These are phyloP conservation scores for Hydrolagus colliei DNA, from an alignment of 2,797 vertebrate species.

Conservation along the genomic window DNA sequence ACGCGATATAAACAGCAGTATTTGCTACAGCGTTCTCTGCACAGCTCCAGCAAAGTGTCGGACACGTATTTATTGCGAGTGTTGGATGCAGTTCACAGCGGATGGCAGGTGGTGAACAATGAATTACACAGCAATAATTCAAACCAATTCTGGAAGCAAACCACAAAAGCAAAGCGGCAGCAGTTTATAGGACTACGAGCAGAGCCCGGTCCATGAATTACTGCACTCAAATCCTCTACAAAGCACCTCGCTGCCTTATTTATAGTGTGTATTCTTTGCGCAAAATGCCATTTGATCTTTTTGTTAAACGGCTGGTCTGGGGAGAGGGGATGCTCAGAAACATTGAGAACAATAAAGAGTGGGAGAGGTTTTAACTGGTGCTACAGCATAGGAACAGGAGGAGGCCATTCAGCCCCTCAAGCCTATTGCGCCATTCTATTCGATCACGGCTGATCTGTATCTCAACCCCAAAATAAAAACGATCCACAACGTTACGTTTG, in stretches of 20 bases:
- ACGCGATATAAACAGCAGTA: too few species aligned
- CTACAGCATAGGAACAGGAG: too few species aligned
- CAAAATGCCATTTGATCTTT: not conserved
- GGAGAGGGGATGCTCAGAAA: not conserved
- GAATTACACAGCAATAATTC: slow-evolving; percentile 18
- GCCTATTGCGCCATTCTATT: too few species aligned
- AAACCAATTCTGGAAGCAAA: slow-evolving; percentile 2
- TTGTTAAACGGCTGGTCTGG: not conserved
- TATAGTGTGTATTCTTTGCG: not conserved
- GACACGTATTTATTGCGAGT: too few species aligned
- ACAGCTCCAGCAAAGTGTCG: too few species aligned
- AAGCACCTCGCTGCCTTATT: not conserved
- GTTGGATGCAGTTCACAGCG: too few species aligned
- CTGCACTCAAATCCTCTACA: not conserved
- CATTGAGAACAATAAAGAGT: not conserved
- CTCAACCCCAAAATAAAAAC: too few species aligned
- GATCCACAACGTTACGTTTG: too few species aligned
- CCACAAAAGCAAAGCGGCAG: not conserved
- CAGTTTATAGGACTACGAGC: not conserved
- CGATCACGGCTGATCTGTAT: too few species aligned
- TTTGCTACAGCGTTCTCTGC: too few species aligned
- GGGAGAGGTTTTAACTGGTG: too few species aligned
- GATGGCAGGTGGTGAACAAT: not conserved
- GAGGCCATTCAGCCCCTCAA: too few species aligned
- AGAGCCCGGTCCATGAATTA: not conserved